Conservation (phyloP, 2,797 vertebrate species). For the Falco berigora region DNA sequence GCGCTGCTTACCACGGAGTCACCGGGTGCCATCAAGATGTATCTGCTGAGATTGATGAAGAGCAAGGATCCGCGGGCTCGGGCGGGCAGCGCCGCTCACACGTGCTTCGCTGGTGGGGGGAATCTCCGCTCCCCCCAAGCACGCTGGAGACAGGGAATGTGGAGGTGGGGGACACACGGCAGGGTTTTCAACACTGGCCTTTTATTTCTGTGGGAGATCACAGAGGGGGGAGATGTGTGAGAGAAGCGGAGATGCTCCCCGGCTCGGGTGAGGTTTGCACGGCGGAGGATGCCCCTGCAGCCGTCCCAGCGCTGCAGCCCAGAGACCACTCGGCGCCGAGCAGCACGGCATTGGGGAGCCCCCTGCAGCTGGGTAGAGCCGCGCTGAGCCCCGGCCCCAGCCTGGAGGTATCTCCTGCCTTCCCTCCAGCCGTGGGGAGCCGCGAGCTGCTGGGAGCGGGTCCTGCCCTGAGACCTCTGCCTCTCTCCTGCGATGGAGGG, state of each 20-base stretch:
- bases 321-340: background rate
- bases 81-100: background rate
- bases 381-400: background rate
- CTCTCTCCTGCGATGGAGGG: fast-evolving
- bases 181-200: background rate
- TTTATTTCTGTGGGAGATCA: background rate
- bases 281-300: background rate
- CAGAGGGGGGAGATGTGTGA: fast-evolving
- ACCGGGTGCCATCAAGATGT: background rate
- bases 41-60: background rate
- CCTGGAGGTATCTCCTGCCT: background rate
- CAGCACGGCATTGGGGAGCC: background rate
- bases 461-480: background rate
- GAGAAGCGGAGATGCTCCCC: background rate
- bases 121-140: background rate
- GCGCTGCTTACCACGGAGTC: slow-evolving; percentile 32
- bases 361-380: background rate
- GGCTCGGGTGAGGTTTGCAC: background rate
- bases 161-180: background rate
- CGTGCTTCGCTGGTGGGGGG: fast-evolving
- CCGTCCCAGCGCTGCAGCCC: background rate
- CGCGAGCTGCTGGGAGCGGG: background rate
- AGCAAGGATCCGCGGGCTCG: background rate
- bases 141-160: background rate
- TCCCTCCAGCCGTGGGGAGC: background rate